Base-by-base conservation (phyloP, 2,797 vertebrate species). In the Sebastolobus alascanus region DNA sequence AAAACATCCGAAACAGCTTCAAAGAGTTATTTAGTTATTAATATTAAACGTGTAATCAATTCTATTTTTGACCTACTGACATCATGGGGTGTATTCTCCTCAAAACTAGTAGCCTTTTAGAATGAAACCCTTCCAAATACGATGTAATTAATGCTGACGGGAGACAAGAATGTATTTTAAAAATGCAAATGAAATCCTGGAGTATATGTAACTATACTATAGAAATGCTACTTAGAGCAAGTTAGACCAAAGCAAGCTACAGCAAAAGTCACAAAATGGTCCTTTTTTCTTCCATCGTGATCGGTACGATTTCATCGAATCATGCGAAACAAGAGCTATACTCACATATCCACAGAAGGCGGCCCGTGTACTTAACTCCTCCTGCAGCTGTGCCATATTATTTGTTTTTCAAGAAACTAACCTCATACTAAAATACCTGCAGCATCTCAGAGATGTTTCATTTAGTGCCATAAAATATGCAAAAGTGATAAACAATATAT, bases 401-500 rank as follows among this genome's bases (percentile, higher is more conserved):
- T 78, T 65, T 80, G 20, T 67, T 31, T 76, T 74, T 20, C 27
- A 1, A 60, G 43, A 66, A 82, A 86, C 83, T 86, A 91, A 84
- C 85, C 67, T 84, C 84, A 77, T 66, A 76, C 75, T 87, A 86
- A 87, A 88, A 83, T 14, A 89, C 81, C 80, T 79, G 76, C 84
- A 59, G 60, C 83, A 37, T 85, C 84, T 82, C 60, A 40, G 67
- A 80, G 35, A 40, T 73, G 73, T 89, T 88, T 90, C 77, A 76
- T 89, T 85, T 85, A 91, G 91, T 90, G 92, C 89, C 93, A 89
- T 84, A 56, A 92, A 87, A 94, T 94, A 95, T 96, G 95, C 95
- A 96, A 95, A 50, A 91, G 77, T 63, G 79, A 77, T 50, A 43
- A 88, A 88, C 75, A 80, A 80, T 75, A 74, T 90, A 73, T 60